Base-by-base conservation (phyloP, 2,888 invertebrate species). In the Brachyopa scutellaris region DNA sequence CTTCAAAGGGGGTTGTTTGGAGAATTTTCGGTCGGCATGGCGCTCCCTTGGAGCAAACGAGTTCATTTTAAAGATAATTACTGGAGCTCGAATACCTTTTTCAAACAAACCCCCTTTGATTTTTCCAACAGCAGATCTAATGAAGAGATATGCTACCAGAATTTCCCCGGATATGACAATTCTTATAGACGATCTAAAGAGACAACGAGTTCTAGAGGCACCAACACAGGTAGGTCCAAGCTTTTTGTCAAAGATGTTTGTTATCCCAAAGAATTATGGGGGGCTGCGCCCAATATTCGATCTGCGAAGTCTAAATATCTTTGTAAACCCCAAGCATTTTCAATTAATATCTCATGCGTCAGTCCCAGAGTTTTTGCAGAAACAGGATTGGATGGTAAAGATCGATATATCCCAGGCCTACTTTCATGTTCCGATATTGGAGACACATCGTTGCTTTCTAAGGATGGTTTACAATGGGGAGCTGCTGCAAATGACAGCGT, bases 371-470 rank as follows among this genome's bases (percentile, higher is more conserved):
- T 73, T 73, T 64, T 47, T 59, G 1, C 70, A 70, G 17, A 38
- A 31, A 33, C 15, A 19, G 2, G 51, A 70, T 11, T 70, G 59
- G 59, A 69, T 49, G 49, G 15, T 67, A 13, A 69, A 59, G 8
- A 59, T 69, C 26, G 69, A 69, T 29, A n/a, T 70, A 15, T 57
- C 67, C 13, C 62, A 62, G 15, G 38, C 62, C 7, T 70, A 59
- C n/a, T 70, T 70, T 4, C 55, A 73, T 31, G 21, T 40, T 8
- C 36, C 49, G 0, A 64, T 64, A 23, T 8, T 8, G 23, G 49
- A 29, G 11, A 11, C 11, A 26, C 64, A 42, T 31, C 36, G 55
- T 47, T 55, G 47, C 21, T 73, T 55, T 9, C 38, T 59, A 33
- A 66, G 59, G 7, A 15, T 73, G n/a, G 33, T 59, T 6, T 59